Percentiles rank a stretch among this genome's conserved stretches.
Evolutionary conservation across 2,113 vertebrate genomes (phyloP).

Genomic region (Ceyx cyanopectus): DNA sequence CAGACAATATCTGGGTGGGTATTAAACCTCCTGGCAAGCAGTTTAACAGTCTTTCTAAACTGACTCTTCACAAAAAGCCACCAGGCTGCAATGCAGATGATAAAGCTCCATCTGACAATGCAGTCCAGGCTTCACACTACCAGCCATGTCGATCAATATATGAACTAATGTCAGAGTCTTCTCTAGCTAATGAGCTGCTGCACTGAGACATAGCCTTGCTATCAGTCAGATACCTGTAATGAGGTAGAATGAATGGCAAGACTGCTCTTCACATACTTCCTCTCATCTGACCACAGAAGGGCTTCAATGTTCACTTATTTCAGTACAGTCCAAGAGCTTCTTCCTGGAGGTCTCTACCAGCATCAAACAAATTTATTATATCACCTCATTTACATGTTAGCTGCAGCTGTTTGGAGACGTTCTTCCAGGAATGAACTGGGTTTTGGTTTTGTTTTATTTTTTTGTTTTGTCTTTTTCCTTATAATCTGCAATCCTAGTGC

Average conservation of each 20-base stretch:
- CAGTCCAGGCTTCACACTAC: constrained; percentile 68
- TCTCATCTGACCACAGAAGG: constrained; percentile 49
- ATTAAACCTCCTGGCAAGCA: constrained; percentile 28
- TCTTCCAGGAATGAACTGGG: neutral
- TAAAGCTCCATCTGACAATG: constrained; percentile 66
- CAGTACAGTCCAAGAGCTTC: constrained; percentile 43
- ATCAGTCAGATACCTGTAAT: constrained; percentile 69
- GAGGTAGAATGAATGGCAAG: constrained; percentile 65
- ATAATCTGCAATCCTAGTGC: neutral
- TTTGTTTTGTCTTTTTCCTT: neutral
- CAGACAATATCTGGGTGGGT: neutral
- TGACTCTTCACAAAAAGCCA: constrained; percentile 21
- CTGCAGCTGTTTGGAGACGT: neutral
- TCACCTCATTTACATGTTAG: neutral
- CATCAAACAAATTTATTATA: neutral
- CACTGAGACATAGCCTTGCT: constrained; percentile 57
- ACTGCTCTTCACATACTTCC: constrained; percentile 49
- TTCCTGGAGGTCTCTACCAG: constrained; percentile 14
- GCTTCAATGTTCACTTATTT: constrained; percentile 50
- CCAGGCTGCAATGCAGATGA: constrained; percentile 43
- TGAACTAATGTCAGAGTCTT: constrained; percentile 79
- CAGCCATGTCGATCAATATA: constrained; percentile 76
- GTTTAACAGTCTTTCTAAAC: constrained; percentile 42
- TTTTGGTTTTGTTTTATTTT: no score
- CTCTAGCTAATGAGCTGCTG: constrained; percentile 78